Conservation (phyloP, 1,140 invertebrate species). For the Dendroctonus valens region DNA sequence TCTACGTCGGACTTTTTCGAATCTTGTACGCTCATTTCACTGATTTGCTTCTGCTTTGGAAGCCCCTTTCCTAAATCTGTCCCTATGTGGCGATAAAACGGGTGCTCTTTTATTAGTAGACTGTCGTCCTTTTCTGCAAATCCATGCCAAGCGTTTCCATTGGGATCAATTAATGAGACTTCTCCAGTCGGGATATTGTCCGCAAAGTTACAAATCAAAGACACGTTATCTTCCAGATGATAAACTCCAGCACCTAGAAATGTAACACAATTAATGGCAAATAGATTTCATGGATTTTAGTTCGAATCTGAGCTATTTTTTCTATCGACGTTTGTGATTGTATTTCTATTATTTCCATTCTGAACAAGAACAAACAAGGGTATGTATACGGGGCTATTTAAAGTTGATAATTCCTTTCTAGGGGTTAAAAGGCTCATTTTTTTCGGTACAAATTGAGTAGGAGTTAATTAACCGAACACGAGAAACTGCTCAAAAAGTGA, state of each 20-base stretch:
- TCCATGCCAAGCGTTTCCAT: conserved; percentile 41
- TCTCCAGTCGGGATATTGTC: conserved; percentile 42
- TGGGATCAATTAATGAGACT: conserved; percentile 39
- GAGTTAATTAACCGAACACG: too few species aligned
- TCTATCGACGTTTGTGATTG: too few species aligned
- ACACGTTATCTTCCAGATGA: conserved; percentile 29
- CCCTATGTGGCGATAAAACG: conserved; percentile 25
- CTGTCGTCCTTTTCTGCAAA: conserved; percentile 21
- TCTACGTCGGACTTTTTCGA: conserved; percentile 10
- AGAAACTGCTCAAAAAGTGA: too few species aligned
- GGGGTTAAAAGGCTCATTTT: too few species aligned
- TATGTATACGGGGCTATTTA: too few species aligned
- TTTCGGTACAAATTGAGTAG: too few species aligned
- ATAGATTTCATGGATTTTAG: too few species aligned
- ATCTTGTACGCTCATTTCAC: neutral
- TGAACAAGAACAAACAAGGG: too few species aligned
- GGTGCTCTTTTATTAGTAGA: conserved; percentile 32
- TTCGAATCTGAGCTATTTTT: too few species aligned
- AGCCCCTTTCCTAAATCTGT: conserved; percentile 28
- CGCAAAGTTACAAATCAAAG: conserved; percentile 37
- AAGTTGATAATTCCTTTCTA: too few species aligned
- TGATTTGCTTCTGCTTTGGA: conserved; percentile 1
- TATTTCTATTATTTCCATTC: too few species aligned
- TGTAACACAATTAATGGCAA: too few species aligned
- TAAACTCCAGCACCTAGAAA: conserved; percentile 34